Percentiles rank a stretch among this genome's conserved stretches.
Conservation (phyloP, 2,113 vertebrate genomes). For the Otis tarda region DNA sequence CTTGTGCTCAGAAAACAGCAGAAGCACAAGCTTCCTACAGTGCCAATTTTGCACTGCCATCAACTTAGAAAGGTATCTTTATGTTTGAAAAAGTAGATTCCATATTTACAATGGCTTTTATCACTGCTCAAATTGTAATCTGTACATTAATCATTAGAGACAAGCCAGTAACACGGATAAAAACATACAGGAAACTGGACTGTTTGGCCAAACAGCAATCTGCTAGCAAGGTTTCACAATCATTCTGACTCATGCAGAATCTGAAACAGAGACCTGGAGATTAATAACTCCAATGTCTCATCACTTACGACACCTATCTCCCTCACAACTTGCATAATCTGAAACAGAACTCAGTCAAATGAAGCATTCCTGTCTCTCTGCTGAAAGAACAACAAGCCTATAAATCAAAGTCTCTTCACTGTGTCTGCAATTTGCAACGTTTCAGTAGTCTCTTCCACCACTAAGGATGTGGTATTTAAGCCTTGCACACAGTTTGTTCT, state of each 20-base stretch:
- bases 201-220: background rate
- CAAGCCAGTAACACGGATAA: background rate
- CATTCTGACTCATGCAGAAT: background rate
- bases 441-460: background rate
- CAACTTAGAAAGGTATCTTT: background rate
- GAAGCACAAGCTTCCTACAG: background rate
- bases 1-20: background rate
- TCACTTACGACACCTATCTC: background rate
- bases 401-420: background rate
- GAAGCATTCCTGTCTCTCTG: background rate
- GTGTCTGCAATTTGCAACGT: conserved; percentile 15
- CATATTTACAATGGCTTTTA: background rate
- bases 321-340: conserved; percentile 3
- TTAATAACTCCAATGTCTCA: background rate
- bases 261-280: background rate
- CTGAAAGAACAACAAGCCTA: conserved; percentile 7
- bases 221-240: background rate
- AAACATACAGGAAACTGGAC: background rate
- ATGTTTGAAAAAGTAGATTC: background rate
- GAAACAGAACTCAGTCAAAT: conserved; percentile 34
- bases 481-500: background rate
- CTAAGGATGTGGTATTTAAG: background rate
- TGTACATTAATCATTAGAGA: background rate
- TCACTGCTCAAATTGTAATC: background rate
- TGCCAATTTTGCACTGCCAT: background rate